Evolutionary conservation across 1,140 invertebrate genomes (phyloP), one percentile per base, ranked within the genome.

Genomic region (Drosophila kepulauana): DNA sequence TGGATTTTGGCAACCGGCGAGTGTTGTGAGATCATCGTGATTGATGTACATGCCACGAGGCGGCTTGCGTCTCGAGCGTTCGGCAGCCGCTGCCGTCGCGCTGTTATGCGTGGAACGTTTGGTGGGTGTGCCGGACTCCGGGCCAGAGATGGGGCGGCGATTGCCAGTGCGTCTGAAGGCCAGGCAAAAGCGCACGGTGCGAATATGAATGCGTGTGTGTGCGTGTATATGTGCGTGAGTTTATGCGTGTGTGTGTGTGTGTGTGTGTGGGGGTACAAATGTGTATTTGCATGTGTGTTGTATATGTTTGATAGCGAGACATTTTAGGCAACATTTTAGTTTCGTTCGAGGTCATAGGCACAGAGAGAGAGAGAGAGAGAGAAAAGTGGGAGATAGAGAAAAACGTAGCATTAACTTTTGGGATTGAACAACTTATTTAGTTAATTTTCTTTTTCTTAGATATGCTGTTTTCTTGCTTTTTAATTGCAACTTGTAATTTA

Each of bases 11-110:
- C 94, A 93, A 49, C 95, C 95, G 38, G 97, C 98, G 94, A 99
- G 95, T 52, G 96, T 95, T 65, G 97, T 95, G 82, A 99, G 94
- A 94, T 99, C 98, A 93, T 99, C 98, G 93, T 99, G 97, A 94
- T 98, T 98, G 92, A 99, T 97, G 94, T 98, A 97, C 96, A 99
- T 98, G 93, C 98, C 98, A 75, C 97, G 95, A 33, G 98, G 98
- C 73, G 98, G 97, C 92, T 97, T 97, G 89, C 97, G 95, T 93
- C 98, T 98, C 94, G 98, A 96, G 52, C 96, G 95, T 92, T 95
- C 95, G 13, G 61, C 69, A 10, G 65, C 65, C 11, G 58, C 65
- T 1, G 81, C 81, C 11, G 78, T 61, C 1, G 77, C 76, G 85
- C 95, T 94, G 67, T 93, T 91, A 58, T 82, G 87, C 6, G 91